phyloP scores from a whole-genome alignment of 2,797 vertebrate genomes.

The Thripadectes ignobilis region DNA sequence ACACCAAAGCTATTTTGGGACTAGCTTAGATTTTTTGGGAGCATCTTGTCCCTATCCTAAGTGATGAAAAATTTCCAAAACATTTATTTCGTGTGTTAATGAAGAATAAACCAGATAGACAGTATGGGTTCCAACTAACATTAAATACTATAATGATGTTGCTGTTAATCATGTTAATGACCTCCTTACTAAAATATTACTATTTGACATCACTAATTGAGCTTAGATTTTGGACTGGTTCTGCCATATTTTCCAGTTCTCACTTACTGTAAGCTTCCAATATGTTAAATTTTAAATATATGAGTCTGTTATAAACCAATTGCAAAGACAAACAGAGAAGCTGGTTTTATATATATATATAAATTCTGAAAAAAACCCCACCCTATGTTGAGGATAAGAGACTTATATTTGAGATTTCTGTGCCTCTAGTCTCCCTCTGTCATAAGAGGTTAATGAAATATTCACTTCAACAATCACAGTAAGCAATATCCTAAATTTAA shows the following conservation, averaged over 20 bases:
- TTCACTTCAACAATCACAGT: background rate
- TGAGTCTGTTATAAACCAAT: background rate
- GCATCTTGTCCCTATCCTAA: background rate
- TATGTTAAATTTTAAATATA: background rate
- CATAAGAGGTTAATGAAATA: background rate
- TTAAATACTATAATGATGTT: background rate
- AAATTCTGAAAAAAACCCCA: background rate
- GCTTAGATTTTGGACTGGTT: background rate
- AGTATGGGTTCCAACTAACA: background rate
- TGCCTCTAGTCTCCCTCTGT: background rate
- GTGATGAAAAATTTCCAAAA: background rate
- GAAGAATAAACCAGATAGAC: background rate
- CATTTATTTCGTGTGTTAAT: background rate
- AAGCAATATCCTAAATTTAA: background rate
- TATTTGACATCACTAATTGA: background rate
- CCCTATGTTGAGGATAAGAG: rapidly evolving
- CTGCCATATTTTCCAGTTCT: background rate
- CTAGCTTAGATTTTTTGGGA: background rate
- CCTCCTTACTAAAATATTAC: background rate
- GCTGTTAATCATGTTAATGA: background rate
- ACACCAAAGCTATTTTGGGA: background rate
- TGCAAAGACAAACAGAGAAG: background rate
- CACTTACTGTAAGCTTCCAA: background rate
- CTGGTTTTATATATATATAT: background rate
- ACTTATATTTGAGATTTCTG: background rate